Base-by-base conservation (phyloP, 2,888 invertebrate genomes). In the Ormyrus labotus region DNA sequence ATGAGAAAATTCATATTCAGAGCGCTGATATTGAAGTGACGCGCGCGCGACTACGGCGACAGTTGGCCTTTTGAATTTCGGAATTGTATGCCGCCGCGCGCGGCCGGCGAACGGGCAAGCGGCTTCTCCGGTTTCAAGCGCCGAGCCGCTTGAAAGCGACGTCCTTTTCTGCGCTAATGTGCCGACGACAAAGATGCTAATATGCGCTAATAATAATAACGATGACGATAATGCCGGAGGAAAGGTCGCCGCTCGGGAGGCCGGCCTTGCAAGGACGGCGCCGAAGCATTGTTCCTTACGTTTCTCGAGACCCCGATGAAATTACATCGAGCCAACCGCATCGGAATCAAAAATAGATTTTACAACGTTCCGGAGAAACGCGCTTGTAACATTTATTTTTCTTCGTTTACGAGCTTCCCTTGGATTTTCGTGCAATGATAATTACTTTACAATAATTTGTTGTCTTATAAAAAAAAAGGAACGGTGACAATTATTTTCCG, bases 61-160 rank as follows among this genome's bases (percentile, higher is more conserved):
- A 84, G 86, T 87, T 86, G 85, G 85, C 84, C 88, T 88, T 88
- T 88, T 87, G 85, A 87, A 87, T 87, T 86, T 84, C 19, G 84
- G 86, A 85, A 88, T 89, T 87, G 87, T 87, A 86, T 86, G 85
- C 81, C 84, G 74, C 58, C 50, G 67, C 47, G 64, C 1, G 53
- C 47, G 13, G 85, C 19, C 86, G 86, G 87, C 86, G 86, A 88
- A 87, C 87, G 87, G 86, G 87, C 89, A 88, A 89, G 87, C 88
- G 87, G 88, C 89, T 88, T 90, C 90, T 90, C 90, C 86, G 87
- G 85, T 90, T 90, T 89, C 90, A 90, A 90, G 87, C 89, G 88
- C 90, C 81, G 73, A 74, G 74, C 81, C 78, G 74, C 74, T 78
- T 81, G 73, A 77, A 19, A 74, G 63, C 78, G 19, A 68, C 78